These are phyloP conservation scores for Cremastinae sp. DNA, from an alignment of 2,888 invertebrate genomes.

Conservation along the genomic window DNA sequence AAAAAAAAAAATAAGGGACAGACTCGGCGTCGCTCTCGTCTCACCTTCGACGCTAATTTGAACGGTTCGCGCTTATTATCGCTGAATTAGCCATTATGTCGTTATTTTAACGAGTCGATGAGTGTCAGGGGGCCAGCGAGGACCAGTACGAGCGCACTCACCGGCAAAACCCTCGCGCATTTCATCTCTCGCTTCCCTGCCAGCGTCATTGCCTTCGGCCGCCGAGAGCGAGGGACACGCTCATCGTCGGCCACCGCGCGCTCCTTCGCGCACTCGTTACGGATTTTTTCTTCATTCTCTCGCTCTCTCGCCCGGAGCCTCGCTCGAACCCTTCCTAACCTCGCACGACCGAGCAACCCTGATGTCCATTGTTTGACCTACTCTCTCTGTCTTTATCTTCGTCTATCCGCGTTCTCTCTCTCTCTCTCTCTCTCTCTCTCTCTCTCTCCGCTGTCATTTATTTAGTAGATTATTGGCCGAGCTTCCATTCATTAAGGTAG, in stretches of 20 bases:
- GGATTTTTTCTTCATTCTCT: constrained; percentile 14
- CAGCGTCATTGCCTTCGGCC: constrained; percentile 17
- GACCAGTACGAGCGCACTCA: constrained; percentile 52
- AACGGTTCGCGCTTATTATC: constrained; percentile 79
- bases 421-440: not conserved
- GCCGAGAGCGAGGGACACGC: no score
- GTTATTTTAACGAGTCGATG: constrained; percentile 81
- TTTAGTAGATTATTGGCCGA: not conserved
- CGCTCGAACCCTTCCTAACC: constrained; percentile 36
- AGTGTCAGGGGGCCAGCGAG: constrained; percentile 78
- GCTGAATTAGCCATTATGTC: constrained; percentile 80
- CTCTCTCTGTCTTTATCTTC: not conserved
- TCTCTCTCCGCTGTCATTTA: constrained; percentile 4
- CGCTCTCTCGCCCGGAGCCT: not conserved
- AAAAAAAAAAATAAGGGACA: not conserved
- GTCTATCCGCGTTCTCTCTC: not conserved
- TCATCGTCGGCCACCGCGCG: not conserved
- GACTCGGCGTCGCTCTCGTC: constrained; percentile 67
- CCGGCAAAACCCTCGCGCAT: constrained; percentile 55
- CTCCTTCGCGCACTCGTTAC: constrained; percentile 14
- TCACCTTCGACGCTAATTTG: constrained; percentile 81
- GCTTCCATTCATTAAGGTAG: no score
- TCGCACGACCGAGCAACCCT: constrained; percentile 33
- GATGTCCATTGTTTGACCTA: constrained; percentile 44
- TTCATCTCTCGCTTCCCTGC: constrained; percentile 25